These are phyloP conservation scores for Drosophila meridionalis DNA, from an alignment of 2,888 invertebrate genomes.

Conservation along the genomic window DNA sequence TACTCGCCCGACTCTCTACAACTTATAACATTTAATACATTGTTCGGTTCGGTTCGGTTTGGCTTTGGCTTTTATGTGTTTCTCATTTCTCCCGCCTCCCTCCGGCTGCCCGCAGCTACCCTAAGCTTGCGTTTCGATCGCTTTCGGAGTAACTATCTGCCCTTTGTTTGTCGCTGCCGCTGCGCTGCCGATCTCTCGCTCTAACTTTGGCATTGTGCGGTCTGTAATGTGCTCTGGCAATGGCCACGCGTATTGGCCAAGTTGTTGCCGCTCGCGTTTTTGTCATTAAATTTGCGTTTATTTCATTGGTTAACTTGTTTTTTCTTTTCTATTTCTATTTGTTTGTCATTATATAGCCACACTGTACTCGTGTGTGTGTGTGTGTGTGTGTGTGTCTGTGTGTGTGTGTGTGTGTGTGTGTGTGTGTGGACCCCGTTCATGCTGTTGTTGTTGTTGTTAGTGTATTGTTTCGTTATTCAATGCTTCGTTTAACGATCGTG, in stretches of 20 bases:
- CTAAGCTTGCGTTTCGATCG: background rate
- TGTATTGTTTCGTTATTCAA: slow-evolving; percentile 63
- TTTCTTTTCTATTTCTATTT: slow-evolving; percentile 59
- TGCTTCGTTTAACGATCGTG: slow-evolving; percentile 73
- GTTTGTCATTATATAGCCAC: slow-evolving; percentile 23
- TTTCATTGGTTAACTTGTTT: slow-evolving; percentile 81
- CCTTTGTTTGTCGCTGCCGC: slow-evolving; percentile 24
- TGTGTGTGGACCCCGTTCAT: slow-evolving; percentile 15
- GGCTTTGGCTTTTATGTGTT: slow-evolving; percentile 44
- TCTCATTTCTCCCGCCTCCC: slow-evolving; percentile 50
- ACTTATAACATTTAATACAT: slow-evolving; percentile 63
- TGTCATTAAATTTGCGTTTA: slow-evolving; percentile 81
- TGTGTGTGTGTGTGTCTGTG: slow-evolving; percentile 28
- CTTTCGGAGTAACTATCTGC: slow-evolving; percentile 21
- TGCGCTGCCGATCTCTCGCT: slow-evolving; percentile 9
- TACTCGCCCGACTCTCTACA: slow-evolving; percentile 29
- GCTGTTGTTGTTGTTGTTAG: slow-evolving; percentile 13
- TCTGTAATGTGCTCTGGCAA: slow-evolving; percentile 61
- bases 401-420: slow-evolving; percentile 18
- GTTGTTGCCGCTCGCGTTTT: slow-evolving; percentile 65
- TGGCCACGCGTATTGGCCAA: slow-evolving; percentile 78
- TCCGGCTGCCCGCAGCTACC: background rate
- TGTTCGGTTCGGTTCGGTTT: slow-evolving; percentile 40
- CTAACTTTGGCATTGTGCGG: slow-evolving; percentile 14
- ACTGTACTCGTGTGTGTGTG: slow-evolving; percentile 3